Evolutionary conservation across 2,888 invertebrate genomes (phyloP), one percentile per base, ranked within the genome.

Genomic region (Acleris emargana): DNA sequence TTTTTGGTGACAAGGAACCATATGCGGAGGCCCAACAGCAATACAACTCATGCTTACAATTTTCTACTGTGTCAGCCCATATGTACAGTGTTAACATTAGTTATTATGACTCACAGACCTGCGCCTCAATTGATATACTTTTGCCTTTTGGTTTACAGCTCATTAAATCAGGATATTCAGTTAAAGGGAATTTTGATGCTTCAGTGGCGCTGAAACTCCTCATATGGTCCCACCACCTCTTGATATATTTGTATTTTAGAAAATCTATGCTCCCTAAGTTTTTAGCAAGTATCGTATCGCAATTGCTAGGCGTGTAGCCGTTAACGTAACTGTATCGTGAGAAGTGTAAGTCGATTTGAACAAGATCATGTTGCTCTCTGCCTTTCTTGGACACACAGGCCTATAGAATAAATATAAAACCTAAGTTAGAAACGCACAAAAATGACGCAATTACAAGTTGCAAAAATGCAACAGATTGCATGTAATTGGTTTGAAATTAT

Each of bases 201-300:
- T 95, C 94, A 67, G 81, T 80, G 70, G 83, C 82, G 78, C 87
- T 89, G 84, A 93, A 95, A 86, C 94, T 94, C 84, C 88, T 82
- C 84, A 95, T 93, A 85, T 95, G 94, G 82, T 87, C 81, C 83
- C 91, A 93, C 95, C 95, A 95, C 83, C 95, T 91, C 77, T 85
- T 88, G 71, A 95, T 79, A 78, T 94, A 81, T 62, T 80, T 80
- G 80, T 88, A 93, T 70, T 84, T 85, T 59, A 81, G 74, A 67
- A 91, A 81, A 74, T 87, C 83, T 72, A 82, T 74, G 63, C 82
- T 72, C 53, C 75, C 80, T 76, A 88, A 79, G 57, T 71, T 76
- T 73, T 79, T 90, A 75, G 81, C 83, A 72, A 88, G 64, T 62
- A 90, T 81, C 69, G 84, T 77, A 81, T 95, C 95, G 79, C 84